phyloP scores from a whole-genome alignment of 1,140 invertebrate genomes.

The Zophobas atratus region DNA sequence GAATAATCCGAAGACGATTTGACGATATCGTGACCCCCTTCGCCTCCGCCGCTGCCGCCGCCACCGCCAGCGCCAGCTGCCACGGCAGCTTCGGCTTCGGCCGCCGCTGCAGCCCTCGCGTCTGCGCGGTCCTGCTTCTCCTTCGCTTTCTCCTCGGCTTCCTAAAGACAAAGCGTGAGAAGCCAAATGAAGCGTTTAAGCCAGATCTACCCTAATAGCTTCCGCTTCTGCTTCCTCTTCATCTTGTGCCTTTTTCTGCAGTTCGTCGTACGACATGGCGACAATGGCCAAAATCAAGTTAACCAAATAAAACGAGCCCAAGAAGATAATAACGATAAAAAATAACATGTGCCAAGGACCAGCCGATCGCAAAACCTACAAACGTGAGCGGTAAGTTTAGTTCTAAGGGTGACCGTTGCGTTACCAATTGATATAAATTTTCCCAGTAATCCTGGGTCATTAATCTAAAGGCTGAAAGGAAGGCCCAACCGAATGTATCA shows the following conservation, averaged over 20 bases:
- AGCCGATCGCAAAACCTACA: conserved; percentile 90
- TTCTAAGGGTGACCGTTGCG: conserved; percentile 62
- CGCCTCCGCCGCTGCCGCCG: conserved; percentile 71
- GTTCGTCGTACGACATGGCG: conserved; percentile 98
- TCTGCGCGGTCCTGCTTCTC: conserved; percentile 82
- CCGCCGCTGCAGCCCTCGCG: conserved; percentile 75
- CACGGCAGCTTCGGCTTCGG: conserved; percentile 73
- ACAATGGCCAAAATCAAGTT: conserved; percentile 99
- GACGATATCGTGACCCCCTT: conserved; percentile 71
- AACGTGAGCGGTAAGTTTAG: not conserved
- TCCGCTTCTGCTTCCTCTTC: conserved; percentile 95
- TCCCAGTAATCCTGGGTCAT: conserved; percentile 99
- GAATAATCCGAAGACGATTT: conserved; percentile 93
- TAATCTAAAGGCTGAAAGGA: conserved; percentile 95
- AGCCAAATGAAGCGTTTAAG: not conserved
- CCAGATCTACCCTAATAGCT: conserved; percentile 80
- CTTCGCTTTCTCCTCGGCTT: conserved; percentile 80
- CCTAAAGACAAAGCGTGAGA: conserved; percentile 68
- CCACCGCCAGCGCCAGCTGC: conserved; percentile 71
- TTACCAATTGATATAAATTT: conserved; percentile 95
- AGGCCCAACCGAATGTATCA: conserved; percentile 97
- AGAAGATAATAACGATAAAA: conserved; percentile 98
- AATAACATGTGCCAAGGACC: conserved; percentile 98
- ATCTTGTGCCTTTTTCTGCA: conserved; percentile 98
- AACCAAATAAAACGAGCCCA: conserved; percentile 98